These are phyloP conservation scores for Coleophora deauratella DNA, from an alignment of 2,888 invertebrate genomes.

Conservation along the genomic window DNA sequence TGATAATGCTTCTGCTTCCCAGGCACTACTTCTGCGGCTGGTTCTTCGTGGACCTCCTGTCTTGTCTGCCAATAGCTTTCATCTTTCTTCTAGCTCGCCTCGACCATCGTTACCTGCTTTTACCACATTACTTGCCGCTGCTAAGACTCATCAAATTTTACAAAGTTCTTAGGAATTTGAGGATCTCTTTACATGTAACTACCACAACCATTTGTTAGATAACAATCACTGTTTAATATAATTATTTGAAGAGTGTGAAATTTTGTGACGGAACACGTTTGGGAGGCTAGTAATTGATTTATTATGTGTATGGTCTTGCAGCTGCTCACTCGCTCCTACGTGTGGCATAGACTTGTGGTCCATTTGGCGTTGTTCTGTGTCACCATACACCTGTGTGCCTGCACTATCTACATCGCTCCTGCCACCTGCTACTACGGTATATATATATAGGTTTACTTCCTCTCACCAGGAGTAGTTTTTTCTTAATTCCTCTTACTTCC, in stretches of 20 bases:
- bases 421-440: conserved; percentile 35
- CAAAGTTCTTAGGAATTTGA: conserved; percentile 17
- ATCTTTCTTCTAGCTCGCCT: conserved; percentile 14
- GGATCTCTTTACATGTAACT: conserved; percentile 26
- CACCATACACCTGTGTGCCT: conserved; percentile 37
- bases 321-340: conserved; percentile 32
- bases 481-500: no score
- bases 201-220: no score
- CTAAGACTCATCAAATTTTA: conserved; percentile 23
- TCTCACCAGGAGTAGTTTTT: no score
- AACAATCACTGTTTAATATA: no score
- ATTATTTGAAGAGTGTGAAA: neutral
- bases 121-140: conserved; percentile 28
- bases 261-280: neutral
- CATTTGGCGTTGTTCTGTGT: conserved; percentile 27
- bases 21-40: conserved; percentile 33
- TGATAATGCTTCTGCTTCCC: conserved; percentile 6
- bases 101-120: conserved; percentile 18
- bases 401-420: conserved; percentile 32
- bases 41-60: conserved; percentile 33
- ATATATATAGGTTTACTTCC: no score
- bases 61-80: conserved; percentile 30
- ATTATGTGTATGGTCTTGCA: conserved; percentile 15
- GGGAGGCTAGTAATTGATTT: no score
- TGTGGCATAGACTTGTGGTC: conserved; percentile 26